Evolutionary conservation across 1,140 invertebrate species (phyloP).

Genomic region (Zaprionus tsacasi): DNA sequence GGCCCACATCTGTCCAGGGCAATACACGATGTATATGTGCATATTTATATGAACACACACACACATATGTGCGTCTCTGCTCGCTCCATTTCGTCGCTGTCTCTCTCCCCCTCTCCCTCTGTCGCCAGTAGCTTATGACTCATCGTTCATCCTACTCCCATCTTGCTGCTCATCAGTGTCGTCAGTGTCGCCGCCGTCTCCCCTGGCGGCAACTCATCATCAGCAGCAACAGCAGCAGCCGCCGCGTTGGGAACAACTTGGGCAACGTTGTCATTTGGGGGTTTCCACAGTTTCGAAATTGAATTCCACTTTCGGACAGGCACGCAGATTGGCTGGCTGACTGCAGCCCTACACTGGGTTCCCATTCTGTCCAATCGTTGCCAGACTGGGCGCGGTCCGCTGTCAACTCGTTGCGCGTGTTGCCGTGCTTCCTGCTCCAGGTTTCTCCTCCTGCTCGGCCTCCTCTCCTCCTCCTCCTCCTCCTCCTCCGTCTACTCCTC

Average conservation of each 20-base stretch:
- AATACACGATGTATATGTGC: slow-evolving; percentile 20
- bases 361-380: slow-evolving; percentile 14
- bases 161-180: slow-evolving; percentile 1
- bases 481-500: too few relatives aligned
- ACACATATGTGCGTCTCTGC: slow-evolving; percentile 33
- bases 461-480: too few relatives aligned
- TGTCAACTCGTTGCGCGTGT: slow-evolving; percentile 33
- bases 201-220: slow-evolving; percentile 27
- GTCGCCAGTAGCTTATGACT: slow-evolving; percentile 51
- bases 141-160: slow-evolving; percentile 39
- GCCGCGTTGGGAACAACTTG: not conserved
- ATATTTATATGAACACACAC: slow-evolving; percentile 29
- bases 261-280: slow-evolving; percentile 51
- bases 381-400: slow-evolving; percentile 22
- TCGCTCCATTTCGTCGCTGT: slow-evolving; percentile 48
- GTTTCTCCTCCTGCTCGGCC: too few relatives aligned
- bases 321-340: slow-evolving; percentile 17
- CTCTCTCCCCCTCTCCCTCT: slow-evolving; percentile 8
- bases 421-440: not conserved
- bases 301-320: slow-evolving; percentile 57
- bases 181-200: slow-evolving; percentile 3
- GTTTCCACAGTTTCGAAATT: slow-evolving; percentile 65
- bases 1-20: slow-evolving; percentile 36
- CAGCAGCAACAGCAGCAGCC: not conserved
- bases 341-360: slow-evolving; percentile 24